These are phyloP conservation scores for Poicephalus meyeri DNA, from an alignment of 2,113 vertebrate species.

Conservation along the genomic window DNA sequence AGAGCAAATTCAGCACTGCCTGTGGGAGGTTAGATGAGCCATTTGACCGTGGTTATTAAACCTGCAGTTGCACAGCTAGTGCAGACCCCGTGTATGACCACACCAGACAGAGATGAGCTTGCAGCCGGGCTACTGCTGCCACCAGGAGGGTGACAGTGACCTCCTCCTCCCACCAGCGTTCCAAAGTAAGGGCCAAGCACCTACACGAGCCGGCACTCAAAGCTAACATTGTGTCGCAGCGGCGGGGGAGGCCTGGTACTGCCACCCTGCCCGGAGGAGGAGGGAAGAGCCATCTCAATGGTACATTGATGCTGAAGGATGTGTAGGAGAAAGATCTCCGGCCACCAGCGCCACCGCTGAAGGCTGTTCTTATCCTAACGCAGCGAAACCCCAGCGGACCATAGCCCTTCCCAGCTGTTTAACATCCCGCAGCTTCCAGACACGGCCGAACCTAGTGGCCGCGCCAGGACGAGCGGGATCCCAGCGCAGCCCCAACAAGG, in stretches of 20 bases:
- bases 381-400: neutral
- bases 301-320: conserved; percentile 57
- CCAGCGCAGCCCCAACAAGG: too few relatives aligned
- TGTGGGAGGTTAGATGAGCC: neutral
- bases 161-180: conserved; percentile 15
- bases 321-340: neutral
- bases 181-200: conserved; percentile 32
- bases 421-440: neutral
- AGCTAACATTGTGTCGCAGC: conserved; percentile 58
- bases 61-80: neutral
- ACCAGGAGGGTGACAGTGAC: neutral
- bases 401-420: neutral
- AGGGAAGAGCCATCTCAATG: conserved; percentile 53
- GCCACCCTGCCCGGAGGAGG: conserved; percentile 61
- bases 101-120: neutral
- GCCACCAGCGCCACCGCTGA: neutral
- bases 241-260: conserved; percentile 61
- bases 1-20: neutral
- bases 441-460: neutral
- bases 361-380: neutral
- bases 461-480: too few relatives aligned
- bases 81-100: neutral
- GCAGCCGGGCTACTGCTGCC: neutral
- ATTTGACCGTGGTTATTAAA: neutral
- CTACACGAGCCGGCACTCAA: conserved; percentile 55